Base-by-base conservation (phyloP, 2,113 vertebrate genomes). In the Clinocottus analis region DNA sequence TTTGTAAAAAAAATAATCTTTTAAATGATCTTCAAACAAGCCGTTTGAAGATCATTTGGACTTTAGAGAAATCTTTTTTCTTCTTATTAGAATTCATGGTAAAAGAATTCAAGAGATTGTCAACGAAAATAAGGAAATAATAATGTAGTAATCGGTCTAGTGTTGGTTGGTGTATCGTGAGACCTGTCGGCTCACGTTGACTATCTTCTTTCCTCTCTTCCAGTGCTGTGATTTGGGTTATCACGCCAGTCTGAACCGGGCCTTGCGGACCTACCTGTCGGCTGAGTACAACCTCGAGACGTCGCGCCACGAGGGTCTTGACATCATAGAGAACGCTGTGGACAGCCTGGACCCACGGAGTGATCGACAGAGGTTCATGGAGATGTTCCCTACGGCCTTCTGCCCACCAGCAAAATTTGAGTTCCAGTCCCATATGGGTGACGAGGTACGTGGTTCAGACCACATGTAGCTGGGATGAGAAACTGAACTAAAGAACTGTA, bases 261-360 rank as follows among this genome's bases (percentile, higher is more conserved):
- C 97, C 59, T 88, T 99, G 60, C 96, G 98, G 89, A 99, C 98
- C 3, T 99, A 98, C 88, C 96, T 99, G 25, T 99, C 98, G 19
- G 98, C 98, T 0, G 98, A 99, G 64, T 99, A 99, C 92, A 99
- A 99, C 92, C 95, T 99, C 70, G 98, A 99, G 94, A 99, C 98
- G 2, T 99, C 98, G n/a, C 96, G 98, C 69, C 98, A 99, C 2
- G 98, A 99, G 87, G 98, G 98, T 31, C 94, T 99, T 39, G 98
- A 99, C 94, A 99, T 99, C 81, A 98, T 99, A 45, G 98, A 99
- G 91, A 99, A 98, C 35, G 98, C 98, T 1, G 98, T 99, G 79
- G 98, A 99, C 93, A 98, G 96, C 82, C 89, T 99, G 93, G 98
- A 99, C 89, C 97, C 97, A 2, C 95, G 98, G 62, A 99, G 95